Evolutionary conservation across 2,888 invertebrate genomes (phyloP).

Genomic region (Acronicta psi): DNA sequence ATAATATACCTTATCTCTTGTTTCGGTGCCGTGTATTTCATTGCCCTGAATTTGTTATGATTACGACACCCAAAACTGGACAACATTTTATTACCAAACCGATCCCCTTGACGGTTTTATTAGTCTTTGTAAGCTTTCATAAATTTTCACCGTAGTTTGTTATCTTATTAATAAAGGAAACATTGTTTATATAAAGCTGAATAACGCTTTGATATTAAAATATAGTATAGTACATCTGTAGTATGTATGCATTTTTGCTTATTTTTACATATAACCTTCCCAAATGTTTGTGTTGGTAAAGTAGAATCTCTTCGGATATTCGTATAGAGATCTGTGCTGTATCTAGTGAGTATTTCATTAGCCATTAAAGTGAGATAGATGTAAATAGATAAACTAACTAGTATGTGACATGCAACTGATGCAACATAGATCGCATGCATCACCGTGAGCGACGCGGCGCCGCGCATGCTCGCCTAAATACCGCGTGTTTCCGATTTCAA

Average conservation of each 20-base stretch:
- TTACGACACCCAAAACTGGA: slow-evolving; percentile 66
- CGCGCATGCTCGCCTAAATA: slow-evolving; percentile 34
- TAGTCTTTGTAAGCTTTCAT: slow-evolving; percentile 51
- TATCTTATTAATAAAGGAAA: slow-evolving; percentile 23
- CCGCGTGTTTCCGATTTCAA: slow-evolving; percentile 26
- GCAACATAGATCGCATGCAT: slow-evolving; percentile 25
- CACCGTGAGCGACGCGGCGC: slow-evolving; percentile 8
- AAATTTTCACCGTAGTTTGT: slow-evolving; percentile 14
- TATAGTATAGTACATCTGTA: too few relatives aligned
- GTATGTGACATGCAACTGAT: slow-evolving; percentile 5
- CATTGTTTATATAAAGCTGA: slow-evolving; percentile 8
- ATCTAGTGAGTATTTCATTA: not conserved
- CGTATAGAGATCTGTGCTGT: too few relatives aligned
- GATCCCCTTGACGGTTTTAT: slow-evolving; percentile 60
- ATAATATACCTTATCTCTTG: slow-evolving; percentile 55
- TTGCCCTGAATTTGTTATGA: slow-evolving; percentile 74
- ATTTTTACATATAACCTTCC: too few relatives aligned
- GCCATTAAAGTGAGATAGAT: not conserved
- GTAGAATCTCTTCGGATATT: too few relatives aligned
- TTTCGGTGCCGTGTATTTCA: slow-evolving; percentile 64
- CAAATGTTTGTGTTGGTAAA: too few relatives aligned
- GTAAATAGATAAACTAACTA: too few relatives aligned
- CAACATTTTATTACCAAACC: slow-evolving; percentile 61
- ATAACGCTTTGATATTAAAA: not conserved
- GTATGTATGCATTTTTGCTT: too few relatives aligned